Percentiles rank a stretch among this genome's conserved stretches.
Conservation (phyloP, 2,113 vertebrate genomes). For the Psilopogon haemacephalus region DNA sequence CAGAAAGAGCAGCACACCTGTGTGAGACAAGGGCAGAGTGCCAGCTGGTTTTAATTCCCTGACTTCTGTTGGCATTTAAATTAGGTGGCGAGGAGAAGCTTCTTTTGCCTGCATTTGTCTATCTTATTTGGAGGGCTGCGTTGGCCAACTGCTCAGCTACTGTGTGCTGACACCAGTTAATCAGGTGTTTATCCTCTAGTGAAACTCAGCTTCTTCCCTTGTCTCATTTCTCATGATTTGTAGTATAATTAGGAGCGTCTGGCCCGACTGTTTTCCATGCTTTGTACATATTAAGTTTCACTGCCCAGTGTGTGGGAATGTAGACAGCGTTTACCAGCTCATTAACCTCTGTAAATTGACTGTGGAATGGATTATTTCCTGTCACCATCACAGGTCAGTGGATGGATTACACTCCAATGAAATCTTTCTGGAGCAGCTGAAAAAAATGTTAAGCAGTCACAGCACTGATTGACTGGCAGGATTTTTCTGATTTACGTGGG, state of each 20-base stretch:
- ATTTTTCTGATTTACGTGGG: background rate
- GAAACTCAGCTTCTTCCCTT: slow-evolving; percentile 9
- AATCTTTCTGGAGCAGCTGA: background rate
- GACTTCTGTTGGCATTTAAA: slow-evolving; percentile 30
- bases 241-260: background rate
- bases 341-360: slow-evolving; percentile 56
- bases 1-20: slow-evolving; percentile 17
- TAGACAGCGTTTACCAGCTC: slow-evolving; percentile 51
- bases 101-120: background rate
- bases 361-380: slow-evolving; percentile 36
- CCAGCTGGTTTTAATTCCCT: slow-evolving; percentile 47
- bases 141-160: background rate
- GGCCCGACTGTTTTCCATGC: background rate
- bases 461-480: background rate
- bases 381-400: slow-evolving; percentile 12
- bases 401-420: background rate
- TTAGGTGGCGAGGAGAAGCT: background rate
- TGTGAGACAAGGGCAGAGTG: slow-evolving; percentile 22
- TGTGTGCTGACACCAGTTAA: background rate
- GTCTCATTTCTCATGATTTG: slow-evolving; percentile 39
- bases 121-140: background rate
- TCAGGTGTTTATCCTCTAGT: background rate
- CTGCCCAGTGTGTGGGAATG: slow-evolving; percentile 29
- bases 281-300: slow-evolving; percentile 47
- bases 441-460: background rate